A percentile compares a stretch with the other conserved stretches of the same genome.
Evolutionary conservation across 2,888 invertebrate genomes (phyloP).

Genomic region (Drosophila neonasuta): DNA sequence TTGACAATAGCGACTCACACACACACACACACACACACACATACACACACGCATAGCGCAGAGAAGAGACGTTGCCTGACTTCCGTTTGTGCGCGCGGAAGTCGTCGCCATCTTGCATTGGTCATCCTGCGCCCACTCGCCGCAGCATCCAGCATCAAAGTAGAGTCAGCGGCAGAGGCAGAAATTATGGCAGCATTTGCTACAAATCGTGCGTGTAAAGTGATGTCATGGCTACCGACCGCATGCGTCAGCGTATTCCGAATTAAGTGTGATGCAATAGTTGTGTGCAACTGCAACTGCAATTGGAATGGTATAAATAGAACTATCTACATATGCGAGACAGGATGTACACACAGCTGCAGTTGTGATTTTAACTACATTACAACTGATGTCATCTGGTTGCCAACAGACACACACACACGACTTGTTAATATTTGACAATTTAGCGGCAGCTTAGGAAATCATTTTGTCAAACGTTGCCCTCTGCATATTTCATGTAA

Average conservation of each 20-base stretch:
- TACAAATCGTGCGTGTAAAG: slow-evolving; percentile 78
- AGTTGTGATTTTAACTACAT: neutral
- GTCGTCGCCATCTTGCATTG: slow-evolving; percentile 77
- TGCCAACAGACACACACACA: slow-evolving; percentile 9
- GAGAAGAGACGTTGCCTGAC: slow-evolving; percentile 62
- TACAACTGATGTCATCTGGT: slow-evolving; percentile 37
- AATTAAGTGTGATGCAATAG: slow-evolving; percentile 66
- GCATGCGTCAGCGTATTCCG: slow-evolving; percentile 71
- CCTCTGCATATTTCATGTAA: slow-evolving; percentile 64
- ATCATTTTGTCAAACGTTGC: slow-evolving; percentile 57
- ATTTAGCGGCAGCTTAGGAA: slow-evolving; percentile 62
- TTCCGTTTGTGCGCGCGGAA: slow-evolving; percentile 74
- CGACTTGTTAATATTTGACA: slow-evolving; percentile 58
- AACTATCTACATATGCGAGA: neutral
- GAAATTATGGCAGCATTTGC: slow-evolving; percentile 78
- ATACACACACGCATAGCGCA: slow-evolving; percentile 1
- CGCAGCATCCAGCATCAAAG: slow-evolving; percentile 42
- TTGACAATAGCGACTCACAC: slow-evolving; percentile 51
- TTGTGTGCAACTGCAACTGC: slow-evolving; percentile 32
- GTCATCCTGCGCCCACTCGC: slow-evolving; percentile 75
- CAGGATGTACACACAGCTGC: neutral
- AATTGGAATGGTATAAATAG: slow-evolving; percentile 3
- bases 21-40: slow-evolving; percentile 4
- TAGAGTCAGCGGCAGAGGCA: slow-evolving; percentile 28
- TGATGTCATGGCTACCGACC: slow-evolving; percentile 68